phyloP scores from a whole-genome alignment of 2,888 invertebrate genomes.

The Lordiphosa fenestrarum region DNA sequence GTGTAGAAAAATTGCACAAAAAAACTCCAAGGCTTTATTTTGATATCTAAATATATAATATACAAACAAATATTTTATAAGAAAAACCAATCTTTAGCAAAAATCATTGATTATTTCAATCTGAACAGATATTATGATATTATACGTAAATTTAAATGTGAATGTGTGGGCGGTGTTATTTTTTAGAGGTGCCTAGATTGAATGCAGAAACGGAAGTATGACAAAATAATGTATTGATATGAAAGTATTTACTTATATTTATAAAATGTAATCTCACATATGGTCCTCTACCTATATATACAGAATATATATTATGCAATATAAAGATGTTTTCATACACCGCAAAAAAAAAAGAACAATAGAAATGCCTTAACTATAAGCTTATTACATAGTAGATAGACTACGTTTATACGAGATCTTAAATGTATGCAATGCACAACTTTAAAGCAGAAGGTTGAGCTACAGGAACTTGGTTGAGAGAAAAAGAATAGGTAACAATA shows the following conservation, averaged over 20 bases:
- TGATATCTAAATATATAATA: conserved; percentile 25
- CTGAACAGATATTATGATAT: too few species aligned
- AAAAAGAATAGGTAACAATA: too few species aligned
- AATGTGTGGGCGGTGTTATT: conserved; percentile 9
- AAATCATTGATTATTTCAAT: too few species aligned
- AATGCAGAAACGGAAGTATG: conserved; percentile 26
- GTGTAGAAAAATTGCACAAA: conserved; percentile 70
- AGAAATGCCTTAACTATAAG: conserved; percentile 42
- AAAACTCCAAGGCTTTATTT: conserved; percentile 48
- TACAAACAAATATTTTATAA: conserved; percentile 12
- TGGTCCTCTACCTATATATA: conserved; percentile 22
- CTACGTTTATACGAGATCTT: too few species aligned
- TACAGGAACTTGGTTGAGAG: too few species aligned
- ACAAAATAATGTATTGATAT: conserved; percentile 17
- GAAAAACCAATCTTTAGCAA: too few species aligned
- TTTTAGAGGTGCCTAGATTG: conserved; percentile 21
- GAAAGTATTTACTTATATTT: conserved; percentile 54
- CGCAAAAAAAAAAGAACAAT: conserved; percentile 5
- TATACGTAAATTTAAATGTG: too few species aligned
- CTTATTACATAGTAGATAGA: conserved; percentile 1
- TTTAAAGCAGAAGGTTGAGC: too few species aligned
- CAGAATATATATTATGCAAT: conserved; percentile 22
- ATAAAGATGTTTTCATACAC: conserved; percentile 52
- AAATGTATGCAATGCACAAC: too few species aligned
- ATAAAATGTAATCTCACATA: conserved; percentile 46